Evolutionary conservation across 2,888 invertebrate species (phyloP).

Genomic region (Ectemnius lituratus): DNA sequence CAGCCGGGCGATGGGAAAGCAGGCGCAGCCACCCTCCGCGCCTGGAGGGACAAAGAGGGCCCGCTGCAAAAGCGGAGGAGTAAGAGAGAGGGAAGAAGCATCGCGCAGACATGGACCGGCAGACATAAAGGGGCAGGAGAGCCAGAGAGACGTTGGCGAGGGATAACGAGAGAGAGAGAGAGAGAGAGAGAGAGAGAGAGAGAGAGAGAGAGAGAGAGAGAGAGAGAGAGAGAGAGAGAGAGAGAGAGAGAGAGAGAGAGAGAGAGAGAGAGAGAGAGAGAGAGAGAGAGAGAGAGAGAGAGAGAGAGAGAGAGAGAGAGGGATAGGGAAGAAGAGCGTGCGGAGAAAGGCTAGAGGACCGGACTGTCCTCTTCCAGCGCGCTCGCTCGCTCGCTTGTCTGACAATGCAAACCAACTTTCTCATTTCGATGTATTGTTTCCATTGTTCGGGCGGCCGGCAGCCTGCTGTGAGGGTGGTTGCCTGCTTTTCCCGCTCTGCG

Average conservation of each 20-base stretch:
- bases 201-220: constrained; percentile 25
- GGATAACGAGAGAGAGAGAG: constrained; percentile 18
- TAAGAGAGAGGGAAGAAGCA: constrained; percentile 7
- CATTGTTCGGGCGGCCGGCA: constrained; percentile 62
- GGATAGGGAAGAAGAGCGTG: constrained; percentile 9
- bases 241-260: constrained; percentile 25
- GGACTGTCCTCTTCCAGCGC: constrained; percentile 18
- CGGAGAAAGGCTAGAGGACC: constrained; percentile 12
- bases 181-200: constrained; percentile 28
- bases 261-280: constrained; percentile 25
- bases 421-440: constrained; percentile 75
- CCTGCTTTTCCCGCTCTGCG: constrained; percentile 6
- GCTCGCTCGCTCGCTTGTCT: constrained; percentile 61
- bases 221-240: constrained; percentile 25
- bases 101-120: constrained; percentile 36
- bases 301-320: constrained; percentile 15
- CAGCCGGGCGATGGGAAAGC: constrained; percentile 48
- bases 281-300: constrained; percentile 25
- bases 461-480: constrained; percentile 43
- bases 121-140: constrained; percentile 40
- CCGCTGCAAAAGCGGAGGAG: neutral
- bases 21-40: constrained; percentile 25
- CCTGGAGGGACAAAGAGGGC: constrained; percentile 21
- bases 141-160: constrained; percentile 31
- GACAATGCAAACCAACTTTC: constrained; percentile 76